Evolutionary conservation across 2,797 vertebrate genomes (phyloP).

Genomic region (Argyrosomus regius): DNA sequence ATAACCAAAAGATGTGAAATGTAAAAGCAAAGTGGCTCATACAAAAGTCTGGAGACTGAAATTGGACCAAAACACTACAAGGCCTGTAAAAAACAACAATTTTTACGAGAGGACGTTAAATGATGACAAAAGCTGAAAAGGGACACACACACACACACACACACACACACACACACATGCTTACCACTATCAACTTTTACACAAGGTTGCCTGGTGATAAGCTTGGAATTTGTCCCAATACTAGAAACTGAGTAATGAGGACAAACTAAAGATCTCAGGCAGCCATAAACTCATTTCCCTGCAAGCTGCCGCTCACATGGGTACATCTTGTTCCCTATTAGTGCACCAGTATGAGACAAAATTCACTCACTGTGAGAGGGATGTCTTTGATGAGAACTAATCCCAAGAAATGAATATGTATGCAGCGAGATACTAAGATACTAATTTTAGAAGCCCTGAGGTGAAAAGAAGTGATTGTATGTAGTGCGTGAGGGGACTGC

Average conservation of each 20-base stretch:
- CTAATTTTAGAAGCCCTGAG: not conserved
- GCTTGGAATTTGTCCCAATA: conserved; percentile 43
- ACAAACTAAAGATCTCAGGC: conserved; percentile 44
- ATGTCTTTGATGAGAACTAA: conserved; percentile 19
- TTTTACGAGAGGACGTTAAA: conserved; percentile 43
- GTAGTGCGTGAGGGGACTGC: not conserved
- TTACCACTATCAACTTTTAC: conserved; percentile 33
- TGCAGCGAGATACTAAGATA: not conserved
- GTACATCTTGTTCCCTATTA: conserved; percentile 34
- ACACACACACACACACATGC: conserved; percentile 19
- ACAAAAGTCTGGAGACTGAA: conserved; percentile 1
- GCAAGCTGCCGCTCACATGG: conserved; percentile 14
- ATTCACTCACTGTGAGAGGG: not conserved
- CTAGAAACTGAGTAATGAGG: conserved; percentile 37
- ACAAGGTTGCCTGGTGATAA: conserved; percentile 49
- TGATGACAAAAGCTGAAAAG: conserved; percentile 26
- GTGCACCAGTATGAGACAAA: not conserved
- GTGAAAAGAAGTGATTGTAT: not conserved
- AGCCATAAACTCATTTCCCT: conserved; percentile 44
- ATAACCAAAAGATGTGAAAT: not conserved
- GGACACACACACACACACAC: conserved; percentile 19
- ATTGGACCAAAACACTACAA: not conserved
- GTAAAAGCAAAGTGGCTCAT: not conserved
- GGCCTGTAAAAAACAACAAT: conserved; percentile 1
- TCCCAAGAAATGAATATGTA: conserved; percentile 8